Evolutionary conservation across 1,140 invertebrate species (phyloP).

Genomic region (Musca vetustissima): DNA sequence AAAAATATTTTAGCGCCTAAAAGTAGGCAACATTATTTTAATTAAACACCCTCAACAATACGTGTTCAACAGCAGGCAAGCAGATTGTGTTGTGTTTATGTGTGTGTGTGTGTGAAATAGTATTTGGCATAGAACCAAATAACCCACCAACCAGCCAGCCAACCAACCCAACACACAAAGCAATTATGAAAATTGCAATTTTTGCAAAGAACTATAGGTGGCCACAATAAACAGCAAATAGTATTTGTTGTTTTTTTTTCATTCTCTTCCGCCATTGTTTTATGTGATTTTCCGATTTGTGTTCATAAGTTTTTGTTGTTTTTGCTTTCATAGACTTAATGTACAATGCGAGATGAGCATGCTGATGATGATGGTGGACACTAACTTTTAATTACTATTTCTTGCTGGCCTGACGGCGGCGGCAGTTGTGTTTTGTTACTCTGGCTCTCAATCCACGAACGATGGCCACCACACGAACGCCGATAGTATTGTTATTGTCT

Average conservation of each 20-base stretch:
- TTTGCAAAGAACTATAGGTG: too few species aligned
- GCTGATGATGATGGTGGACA: not conserved
- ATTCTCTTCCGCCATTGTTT: too few species aligned
- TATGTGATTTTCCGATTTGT: not conserved
- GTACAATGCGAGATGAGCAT: too few species aligned
- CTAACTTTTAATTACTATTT: slow-evolving; percentile 20
- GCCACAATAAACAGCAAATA: too few species aligned
- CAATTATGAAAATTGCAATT: slow-evolving; percentile 5
- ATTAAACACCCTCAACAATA: not conserved
- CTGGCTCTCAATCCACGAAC: too few species aligned
- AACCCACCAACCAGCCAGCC: too few species aligned
- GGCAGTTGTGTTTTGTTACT: not conserved
- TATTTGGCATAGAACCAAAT: not conserved
- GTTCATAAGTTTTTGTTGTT: not conserved
- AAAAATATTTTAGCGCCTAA: not conserved
- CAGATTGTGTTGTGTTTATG: too few species aligned
- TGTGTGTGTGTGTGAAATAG: not conserved
- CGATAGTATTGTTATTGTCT: too few species aligned
- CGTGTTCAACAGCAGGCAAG: not conserved
- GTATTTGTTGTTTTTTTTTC: too few species aligned
- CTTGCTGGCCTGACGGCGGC: slow-evolving; percentile 5
- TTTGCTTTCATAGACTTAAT: not conserved
- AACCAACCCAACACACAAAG: not conserved
- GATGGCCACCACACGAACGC: too few species aligned
- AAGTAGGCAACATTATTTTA: slow-evolving; percentile 14